Conservation (phyloP, 2,113 vertebrate genomes). For the Spheniscus mendiculus region DNA sequence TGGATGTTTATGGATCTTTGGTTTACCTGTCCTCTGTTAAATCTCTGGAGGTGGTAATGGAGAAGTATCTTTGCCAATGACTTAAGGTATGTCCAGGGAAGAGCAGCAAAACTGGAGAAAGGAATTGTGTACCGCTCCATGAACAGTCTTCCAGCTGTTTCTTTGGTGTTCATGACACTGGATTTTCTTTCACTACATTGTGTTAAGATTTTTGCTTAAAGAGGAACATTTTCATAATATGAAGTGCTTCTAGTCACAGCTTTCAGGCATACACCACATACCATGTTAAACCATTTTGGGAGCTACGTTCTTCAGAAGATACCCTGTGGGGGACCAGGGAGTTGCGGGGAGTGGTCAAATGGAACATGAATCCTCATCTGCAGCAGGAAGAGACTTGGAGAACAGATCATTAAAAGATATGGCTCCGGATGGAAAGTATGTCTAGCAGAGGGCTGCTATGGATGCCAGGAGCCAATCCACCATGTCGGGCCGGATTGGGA, state of each 20-base stretch:
- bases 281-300: neutral
- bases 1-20: neutral
- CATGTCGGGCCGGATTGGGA: neutral
- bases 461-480: neutral
- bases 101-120: neutral
- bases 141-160: neutral
- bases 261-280: neutral
- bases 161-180: neutral
- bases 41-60: neutral
- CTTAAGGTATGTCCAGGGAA: neutral
- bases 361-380: neutral
- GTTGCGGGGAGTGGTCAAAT: neutral
- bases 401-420: neutral
- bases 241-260: neutral
- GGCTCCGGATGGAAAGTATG: neutral
- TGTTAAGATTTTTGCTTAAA: neutral
- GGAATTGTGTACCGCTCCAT: neutral
- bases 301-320: neutral
- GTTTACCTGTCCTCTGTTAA: neutral
- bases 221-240: neutral
- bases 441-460: neutral
- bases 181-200: neutral
- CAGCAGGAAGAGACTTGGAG: neutral
- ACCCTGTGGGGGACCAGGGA: neutral
- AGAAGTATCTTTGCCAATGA: rapidly evolving